Base-by-base conservation (phyloP, 2,797 vertebrate genomes). In the Bradypodion ventrale region DNA sequence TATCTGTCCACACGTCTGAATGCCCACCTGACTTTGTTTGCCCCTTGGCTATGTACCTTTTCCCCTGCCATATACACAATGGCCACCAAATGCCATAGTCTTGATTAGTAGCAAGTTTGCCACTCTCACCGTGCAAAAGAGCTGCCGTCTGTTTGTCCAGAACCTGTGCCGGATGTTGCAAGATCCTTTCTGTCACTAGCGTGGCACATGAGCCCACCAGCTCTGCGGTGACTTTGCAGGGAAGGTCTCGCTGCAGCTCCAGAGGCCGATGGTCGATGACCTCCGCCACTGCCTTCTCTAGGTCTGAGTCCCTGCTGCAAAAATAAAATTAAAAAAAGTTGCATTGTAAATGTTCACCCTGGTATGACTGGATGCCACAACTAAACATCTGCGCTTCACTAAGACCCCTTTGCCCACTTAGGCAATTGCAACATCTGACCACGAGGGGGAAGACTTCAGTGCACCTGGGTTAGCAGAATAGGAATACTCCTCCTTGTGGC, bases 171-270 rank as follows among this genome's bases (percentile, higher is more conserved):
- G 97, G 96, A 15, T 95, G 96, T 81, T 96, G 96, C 35, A 97
- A 60, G 81, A 99, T 97, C 63, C 96, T 93, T 89, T 99, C 98
- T 0, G 97, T 94, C 86, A 99, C 96, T 93, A 99, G 92, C 0
- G 98, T 98, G 65, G 97, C 86, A 0, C 98, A 99, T 78, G 98
- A 99, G 21, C 98, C 98, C 90, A 99, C 98, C 0, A 66, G 94
- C 91, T 97, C 98, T 9, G 95, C 90, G 0, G 96, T 97, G 69
- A 98, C 90, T 0, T 2, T 88, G 90, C 97, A 98, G 63, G 92
- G 81, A 1, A 94, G 79, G 0, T 91, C 93, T 0, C 92, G 79
- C 0, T 89, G 89, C 75, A 96, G 94, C 78, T 99, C 98, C 52
- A 97, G 83, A 0, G 88, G 94, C 66, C 96, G 97, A 89, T 99